Percentiles rank a stretch among this genome's conserved stretches.
Evolutionary conservation across 2,888 invertebrate genomes (phyloP).

Genomic region (Strigamia maritima): DNA sequence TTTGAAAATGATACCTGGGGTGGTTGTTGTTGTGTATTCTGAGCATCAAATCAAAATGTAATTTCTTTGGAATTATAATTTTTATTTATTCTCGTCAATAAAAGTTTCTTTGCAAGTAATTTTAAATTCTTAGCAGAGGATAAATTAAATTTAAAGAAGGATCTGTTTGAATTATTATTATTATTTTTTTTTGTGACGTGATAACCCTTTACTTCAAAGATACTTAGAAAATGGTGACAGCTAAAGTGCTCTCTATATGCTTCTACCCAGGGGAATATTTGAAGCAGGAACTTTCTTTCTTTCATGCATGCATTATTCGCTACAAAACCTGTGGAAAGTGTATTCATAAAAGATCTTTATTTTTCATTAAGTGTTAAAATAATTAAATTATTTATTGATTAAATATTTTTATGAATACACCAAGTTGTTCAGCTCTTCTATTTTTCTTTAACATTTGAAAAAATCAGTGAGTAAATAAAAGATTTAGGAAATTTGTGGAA

Average conservation of each 20-base stretch:
- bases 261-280: not conserved
- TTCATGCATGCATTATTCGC: not conserved
- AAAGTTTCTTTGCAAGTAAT: not conserved
- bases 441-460: no score
- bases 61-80: not conserved
- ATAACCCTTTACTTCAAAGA: not conserved
- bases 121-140: not conserved
- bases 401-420: no score
- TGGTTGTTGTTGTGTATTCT: no score
- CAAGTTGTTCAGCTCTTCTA: no score
- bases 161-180: not conserved
- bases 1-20: no score
- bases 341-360: not conserved
- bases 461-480: no score
- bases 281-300: not conserved
- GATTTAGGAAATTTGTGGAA: no score
- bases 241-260: not conserved
- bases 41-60: no score
- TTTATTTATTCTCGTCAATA: not conserved
- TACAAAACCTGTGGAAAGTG: not conserved
- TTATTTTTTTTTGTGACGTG: not conserved
- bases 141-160: not conserved
- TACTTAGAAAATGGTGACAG: not conserved
- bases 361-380: not conserved
- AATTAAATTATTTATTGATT: no score